Conservation (phyloP, 2,888 invertebrate genomes). For the Formica aserva region DNA sequence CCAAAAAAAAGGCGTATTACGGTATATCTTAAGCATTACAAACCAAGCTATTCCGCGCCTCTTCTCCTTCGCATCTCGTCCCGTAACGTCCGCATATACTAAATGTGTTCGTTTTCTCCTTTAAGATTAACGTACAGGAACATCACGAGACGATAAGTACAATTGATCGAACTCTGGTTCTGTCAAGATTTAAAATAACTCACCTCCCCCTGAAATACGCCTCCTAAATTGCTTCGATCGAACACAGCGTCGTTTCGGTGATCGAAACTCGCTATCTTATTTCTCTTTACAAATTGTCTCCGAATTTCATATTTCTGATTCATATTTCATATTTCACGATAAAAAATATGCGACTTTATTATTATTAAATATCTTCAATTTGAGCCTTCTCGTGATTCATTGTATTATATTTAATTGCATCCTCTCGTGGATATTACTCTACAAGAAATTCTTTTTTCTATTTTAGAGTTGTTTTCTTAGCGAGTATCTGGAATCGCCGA, state of each 20-base stretch:
- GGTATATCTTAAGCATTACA: conserved; percentile 43
- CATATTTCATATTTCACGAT: background rate
- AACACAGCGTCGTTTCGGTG: conserved; percentile 18
- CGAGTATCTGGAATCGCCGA: conserved; percentile 14
- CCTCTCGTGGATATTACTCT: background rate
- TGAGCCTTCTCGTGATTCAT: background rate
- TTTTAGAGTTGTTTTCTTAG: background rate
- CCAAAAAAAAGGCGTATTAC: conserved; percentile 68
- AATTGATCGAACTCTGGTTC: conserved; percentile 43
- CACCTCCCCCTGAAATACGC: conserved; percentile 29
- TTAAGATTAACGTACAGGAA: conserved; percentile 15
- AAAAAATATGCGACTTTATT: background rate
- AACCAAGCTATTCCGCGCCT: conserved; percentile 21
- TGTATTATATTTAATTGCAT: conserved; percentile 12
- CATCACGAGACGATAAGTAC: conserved; percentile 64
- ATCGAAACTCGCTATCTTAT: conserved; percentile 37
- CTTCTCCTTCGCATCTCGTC: background rate
- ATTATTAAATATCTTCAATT: conserved; percentile 17
- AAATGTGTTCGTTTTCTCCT: background rate
- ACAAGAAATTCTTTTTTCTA: background rate
- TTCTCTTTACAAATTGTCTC: conserved; percentile 7
- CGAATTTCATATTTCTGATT: background rate
- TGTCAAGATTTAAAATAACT: conserved; percentile 45
- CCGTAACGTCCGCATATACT: conserved; percentile 13
- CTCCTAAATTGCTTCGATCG: conserved; percentile 55